Percentiles rank a stretch among this genome's conserved stretches.
These are phyloP conservation scores for Morelia viridis DNA, from an alignment of 2,797 vertebrate genomes.

Conservation along the genomic window DNA sequence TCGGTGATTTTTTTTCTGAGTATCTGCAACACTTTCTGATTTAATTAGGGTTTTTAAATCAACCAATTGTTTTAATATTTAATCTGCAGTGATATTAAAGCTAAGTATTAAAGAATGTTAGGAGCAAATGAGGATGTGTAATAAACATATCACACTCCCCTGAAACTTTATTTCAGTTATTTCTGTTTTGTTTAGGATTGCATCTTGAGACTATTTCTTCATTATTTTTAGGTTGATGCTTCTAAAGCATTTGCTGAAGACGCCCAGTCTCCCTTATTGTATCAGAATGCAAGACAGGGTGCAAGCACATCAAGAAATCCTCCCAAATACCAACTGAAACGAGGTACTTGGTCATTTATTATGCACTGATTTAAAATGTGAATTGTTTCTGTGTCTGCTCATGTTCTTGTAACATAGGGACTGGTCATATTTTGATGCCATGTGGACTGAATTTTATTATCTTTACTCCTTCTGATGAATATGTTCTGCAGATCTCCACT, in stretches of 20 bases:
- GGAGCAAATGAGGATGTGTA: background rate
- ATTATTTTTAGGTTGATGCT: slow-evolving; percentile 59
- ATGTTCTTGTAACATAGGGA: background rate
- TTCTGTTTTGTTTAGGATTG: background rate
- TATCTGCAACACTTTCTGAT: background rate
- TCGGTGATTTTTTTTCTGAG: background rate
- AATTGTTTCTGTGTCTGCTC: background rate
- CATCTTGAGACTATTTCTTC: background rate
- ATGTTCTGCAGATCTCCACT: no score
- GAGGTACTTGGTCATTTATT: slow-evolving; percentile 45
- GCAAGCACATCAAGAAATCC: slow-evolving; percentile 27
- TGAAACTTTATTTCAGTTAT: background rate
- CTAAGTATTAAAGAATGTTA: background rate
- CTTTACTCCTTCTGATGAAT: background rate
- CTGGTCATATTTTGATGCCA: background rate
- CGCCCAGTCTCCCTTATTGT: background rate
- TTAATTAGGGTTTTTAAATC: background rate
- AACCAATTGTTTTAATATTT: background rate
- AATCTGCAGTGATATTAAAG: background rate
- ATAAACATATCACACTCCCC: background rate
- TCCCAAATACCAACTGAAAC: slow-evolving; percentile 43
- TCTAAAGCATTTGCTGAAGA: slow-evolving; percentile 61
- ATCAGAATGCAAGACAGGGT: slow-evolving; percentile 44
- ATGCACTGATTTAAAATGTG: background rate
- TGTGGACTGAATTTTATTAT: background rate